These are phyloP conservation scores for Podarcis cretensis DNA, from an alignment of 2,113 vertebrate species.

Conservation along the genomic window DNA sequence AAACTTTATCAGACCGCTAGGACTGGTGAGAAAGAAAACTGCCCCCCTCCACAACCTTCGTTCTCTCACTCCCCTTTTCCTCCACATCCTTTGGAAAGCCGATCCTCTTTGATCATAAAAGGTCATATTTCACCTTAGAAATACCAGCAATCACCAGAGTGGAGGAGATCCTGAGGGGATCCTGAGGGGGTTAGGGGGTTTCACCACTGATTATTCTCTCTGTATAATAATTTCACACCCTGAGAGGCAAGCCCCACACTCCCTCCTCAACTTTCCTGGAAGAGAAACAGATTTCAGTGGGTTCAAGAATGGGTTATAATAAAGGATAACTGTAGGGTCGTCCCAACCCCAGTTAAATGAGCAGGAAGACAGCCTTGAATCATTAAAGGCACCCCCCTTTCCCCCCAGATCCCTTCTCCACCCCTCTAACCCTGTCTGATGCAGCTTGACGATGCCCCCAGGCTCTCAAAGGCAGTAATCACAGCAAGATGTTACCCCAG, in stretches of 20 bases:
- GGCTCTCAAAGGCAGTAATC: slow-evolving; percentile 32
- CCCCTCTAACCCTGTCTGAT: neutral
- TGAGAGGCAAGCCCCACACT: neutral
- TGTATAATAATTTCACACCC: slow-evolving; percentile 77
- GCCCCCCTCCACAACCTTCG: neutral
- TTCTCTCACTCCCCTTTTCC: neutral
- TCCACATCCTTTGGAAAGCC: slow-evolving; percentile 66
- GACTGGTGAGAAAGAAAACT: slow-evolving; percentile 63
- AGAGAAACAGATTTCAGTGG: slow-evolving; percentile 48
- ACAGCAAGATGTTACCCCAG: slow-evolving; percentile 49
- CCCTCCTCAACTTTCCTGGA: slow-evolving; percentile 35
- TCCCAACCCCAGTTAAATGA: slow-evolving; percentile 38
- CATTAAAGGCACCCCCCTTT: neutral
- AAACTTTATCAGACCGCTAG: slow-evolving; percentile 74
- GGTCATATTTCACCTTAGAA: slow-evolving; percentile 81
- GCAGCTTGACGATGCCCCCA: neutral
- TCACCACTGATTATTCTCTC: slow-evolving; percentile 64
- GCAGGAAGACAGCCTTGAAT: neutral
- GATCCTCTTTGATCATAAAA: slow-evolving; percentile 79
- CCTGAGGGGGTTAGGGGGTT: slow-evolving; percentile 71
- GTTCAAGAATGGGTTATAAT: slow-evolving; percentile 68
- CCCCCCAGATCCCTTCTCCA: neutral
- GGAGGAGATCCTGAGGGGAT: slow-evolving; percentile 65
- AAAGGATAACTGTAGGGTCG: slow-evolving; percentile 49
- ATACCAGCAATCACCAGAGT: slow-evolving; percentile 75